Conservation (phyloP, 2,113 vertebrate species). For the Pterocles gutturalis region DNA sequence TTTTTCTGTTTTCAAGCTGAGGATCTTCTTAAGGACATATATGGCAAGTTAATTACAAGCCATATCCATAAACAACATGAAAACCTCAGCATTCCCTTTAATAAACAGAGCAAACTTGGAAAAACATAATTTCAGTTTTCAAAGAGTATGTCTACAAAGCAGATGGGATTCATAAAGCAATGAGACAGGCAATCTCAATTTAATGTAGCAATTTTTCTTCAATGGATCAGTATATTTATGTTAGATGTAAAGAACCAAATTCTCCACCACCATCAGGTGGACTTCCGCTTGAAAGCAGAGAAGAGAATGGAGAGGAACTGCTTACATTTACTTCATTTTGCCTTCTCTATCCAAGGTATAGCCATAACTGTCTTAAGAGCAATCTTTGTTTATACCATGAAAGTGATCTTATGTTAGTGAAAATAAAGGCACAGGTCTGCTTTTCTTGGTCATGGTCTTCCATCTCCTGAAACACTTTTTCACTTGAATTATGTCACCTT, state of each 20-base stretch:
- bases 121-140: neutral
- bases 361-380: neutral
- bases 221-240: neutral
- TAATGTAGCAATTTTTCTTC: neutral
- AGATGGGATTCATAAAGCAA: neutral
- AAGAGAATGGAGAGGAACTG: neutral
- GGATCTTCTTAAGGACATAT: neutral
- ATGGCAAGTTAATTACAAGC: neutral
- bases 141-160: neutral
- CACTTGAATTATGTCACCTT: neutral
- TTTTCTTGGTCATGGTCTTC: neutral
- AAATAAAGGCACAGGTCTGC: neutral
- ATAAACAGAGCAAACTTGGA: neutral
- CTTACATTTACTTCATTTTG: neutral
- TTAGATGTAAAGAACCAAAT: neutral
- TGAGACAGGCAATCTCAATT: neutral
- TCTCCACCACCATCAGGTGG: neutral
- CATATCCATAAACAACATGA: neutral
- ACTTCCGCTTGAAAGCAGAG: neutral
- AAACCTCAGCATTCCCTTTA: neutral
- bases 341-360: neutral
- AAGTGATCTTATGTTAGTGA: neutral
- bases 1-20: neutral
- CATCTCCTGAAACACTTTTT: neutral
- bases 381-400: neutral